These are phyloP conservation scores for Anagrus nilaparvatae DNA, from an alignment of 1,140 invertebrate genomes.

Conservation along the genomic window DNA sequence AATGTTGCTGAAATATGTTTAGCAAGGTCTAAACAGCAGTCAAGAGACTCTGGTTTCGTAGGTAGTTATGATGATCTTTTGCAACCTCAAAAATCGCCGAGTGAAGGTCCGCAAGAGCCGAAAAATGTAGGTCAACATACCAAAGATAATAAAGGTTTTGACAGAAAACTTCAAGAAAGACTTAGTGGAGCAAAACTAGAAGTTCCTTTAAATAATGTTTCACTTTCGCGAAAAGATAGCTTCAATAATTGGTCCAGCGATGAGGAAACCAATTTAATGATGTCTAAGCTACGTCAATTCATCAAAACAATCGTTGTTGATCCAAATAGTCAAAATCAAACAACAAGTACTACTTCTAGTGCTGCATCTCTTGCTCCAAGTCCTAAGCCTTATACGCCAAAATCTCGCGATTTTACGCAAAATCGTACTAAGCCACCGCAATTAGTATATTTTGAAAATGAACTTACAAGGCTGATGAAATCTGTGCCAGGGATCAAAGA, in stretches of 20 bases:
- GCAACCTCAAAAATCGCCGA: slow-evolving; percentile 45
- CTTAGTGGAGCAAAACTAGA: slow-evolving; percentile 14
- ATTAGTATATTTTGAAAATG: slow-evolving; percentile 77
- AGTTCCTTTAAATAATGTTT: slow-evolving; percentile 31
- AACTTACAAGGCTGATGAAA: slow-evolving; percentile 83
- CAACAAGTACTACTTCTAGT: slow-evolving; percentile 37
- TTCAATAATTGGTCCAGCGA: slow-evolving; percentile 91
- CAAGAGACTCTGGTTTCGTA: slow-evolving; percentile 76
- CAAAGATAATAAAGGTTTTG: too few species aligned
- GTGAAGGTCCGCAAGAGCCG: slow-evolving; percentile 21
- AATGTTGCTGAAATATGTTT: too few species aligned
- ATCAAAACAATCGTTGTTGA: slow-evolving; percentile 77
- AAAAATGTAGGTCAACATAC: neutral
- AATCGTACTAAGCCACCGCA: slow-evolving; percentile 65
- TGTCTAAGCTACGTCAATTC: slow-evolving; percentile 86
- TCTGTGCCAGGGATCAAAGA: slow-evolving; percentile 82
- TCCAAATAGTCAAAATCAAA: too few species aligned
- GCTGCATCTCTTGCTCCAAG: slow-evolving; percentile 44
- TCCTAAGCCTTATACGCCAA: slow-evolving; percentile 37
- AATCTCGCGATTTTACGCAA: slow-evolving; percentile 32
- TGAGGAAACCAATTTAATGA: slow-evolving; percentile 88
- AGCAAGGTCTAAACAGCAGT: slow-evolving; percentile 56
- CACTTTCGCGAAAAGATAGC: slow-evolving; percentile 70
- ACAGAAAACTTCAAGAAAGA: slow-evolving; percentile 5
- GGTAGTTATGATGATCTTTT: slow-evolving; percentile 79